Conservation (phyloP, 2,797 vertebrate genomes). For the Falco cherrug region DNA sequence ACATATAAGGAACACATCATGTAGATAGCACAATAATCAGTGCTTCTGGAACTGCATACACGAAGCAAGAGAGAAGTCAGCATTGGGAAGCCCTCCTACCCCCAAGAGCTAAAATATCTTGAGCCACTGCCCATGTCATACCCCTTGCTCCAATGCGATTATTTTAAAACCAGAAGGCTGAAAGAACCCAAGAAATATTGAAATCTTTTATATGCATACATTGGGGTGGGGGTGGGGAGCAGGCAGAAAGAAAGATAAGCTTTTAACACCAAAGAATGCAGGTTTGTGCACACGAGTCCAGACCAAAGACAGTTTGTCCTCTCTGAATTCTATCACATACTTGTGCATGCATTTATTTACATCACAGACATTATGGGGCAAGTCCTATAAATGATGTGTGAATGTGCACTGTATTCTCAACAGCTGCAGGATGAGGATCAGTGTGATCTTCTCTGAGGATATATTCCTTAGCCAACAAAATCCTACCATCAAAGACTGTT, state of each 20-base stretch:
- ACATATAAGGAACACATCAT: background rate
- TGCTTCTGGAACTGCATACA: background rate
- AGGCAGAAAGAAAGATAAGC: background rate
- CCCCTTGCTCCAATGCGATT: background rate
- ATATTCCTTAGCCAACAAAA: background rate
- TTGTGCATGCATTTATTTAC: background rate
- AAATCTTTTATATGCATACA: background rate
- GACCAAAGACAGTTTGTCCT: background rate
- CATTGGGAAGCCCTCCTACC: accelerated
- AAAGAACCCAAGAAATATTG: background rate
- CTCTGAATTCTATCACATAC: background rate
- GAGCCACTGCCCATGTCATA: accelerated
- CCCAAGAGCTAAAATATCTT: background rate
- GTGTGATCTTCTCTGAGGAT: background rate
- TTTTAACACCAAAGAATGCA: background rate
- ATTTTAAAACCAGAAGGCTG: background rate
- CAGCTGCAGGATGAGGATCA: background rate
- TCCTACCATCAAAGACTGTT: background rate
- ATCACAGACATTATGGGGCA: background rate
- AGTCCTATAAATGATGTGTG: background rate
- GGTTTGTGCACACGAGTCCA: background rate
- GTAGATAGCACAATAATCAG: background rate
- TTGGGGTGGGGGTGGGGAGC: accelerated
- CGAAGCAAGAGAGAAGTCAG: background rate
- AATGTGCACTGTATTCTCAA: background rate